Conservation (phyloP, 2,888 invertebrate genomes). For the Xestobium rufovillosum region DNA sequence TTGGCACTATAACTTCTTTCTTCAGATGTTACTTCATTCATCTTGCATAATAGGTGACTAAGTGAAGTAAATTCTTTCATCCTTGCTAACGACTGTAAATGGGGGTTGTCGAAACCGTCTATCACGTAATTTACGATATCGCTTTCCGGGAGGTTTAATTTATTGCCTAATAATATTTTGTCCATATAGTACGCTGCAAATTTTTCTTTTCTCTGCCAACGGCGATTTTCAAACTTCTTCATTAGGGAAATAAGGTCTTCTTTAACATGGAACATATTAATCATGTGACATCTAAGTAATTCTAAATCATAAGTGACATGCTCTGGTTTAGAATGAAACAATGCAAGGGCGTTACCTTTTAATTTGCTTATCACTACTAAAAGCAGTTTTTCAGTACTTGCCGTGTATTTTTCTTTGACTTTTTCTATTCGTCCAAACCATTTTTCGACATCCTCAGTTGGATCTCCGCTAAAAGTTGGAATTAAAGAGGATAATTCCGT, state of each 20-base stretch:
- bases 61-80: conserved; percentile 12
- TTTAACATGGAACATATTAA: conserved; percentile 6
- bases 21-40: conserved; percentile 8
- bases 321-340: neutral
- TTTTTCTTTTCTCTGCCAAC: conserved; percentile 9
- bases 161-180: conserved; percentile 10
- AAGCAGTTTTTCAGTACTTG: neutral
- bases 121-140: conserved; percentile 11
- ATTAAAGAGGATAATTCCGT: neutral
- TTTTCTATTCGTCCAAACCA: conserved; percentile 1
- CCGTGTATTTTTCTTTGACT: neutral
- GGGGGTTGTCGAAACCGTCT: conserved; percentile 11
- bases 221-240: conserved; percentile 4
- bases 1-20: too few species aligned
- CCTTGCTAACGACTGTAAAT: conserved; percentile 9
- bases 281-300: too few species aligned
- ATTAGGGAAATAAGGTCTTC: conserved; percentile 4
- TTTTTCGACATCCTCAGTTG: neutral
- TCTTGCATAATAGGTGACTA: conserved; percentile 6
- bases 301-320: neutral
- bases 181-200: conserved; percentile 7
- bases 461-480: neutral
- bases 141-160: conserved; percentile 6
- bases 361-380: neutral
- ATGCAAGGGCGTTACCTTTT: neutral